Base-by-base conservation (phyloP, 2,888 invertebrate species). In the Coelopa pilipes region DNA sequence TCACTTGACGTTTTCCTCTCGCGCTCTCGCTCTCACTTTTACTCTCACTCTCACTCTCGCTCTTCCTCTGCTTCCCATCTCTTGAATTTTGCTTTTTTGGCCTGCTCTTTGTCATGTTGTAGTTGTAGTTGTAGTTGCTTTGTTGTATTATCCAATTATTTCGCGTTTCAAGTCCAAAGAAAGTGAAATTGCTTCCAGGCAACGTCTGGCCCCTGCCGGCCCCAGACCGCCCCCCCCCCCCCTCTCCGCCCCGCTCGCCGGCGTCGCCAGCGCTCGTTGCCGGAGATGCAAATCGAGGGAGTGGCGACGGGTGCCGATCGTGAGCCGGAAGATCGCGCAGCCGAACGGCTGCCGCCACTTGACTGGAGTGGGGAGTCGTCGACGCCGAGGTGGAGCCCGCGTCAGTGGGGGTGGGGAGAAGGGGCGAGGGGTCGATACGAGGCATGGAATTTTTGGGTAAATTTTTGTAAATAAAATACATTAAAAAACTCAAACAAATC, bases 131-230 rank as follows among this genome's bases (percentile, higher is more conserved):
- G 49, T 50, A 19, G 21, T 65, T 53, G 24, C 13, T 34, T 75
- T 72, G 45, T 47, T 69, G 49, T 68, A 57, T 63, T 69, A 72
- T 68, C n/a, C n/a, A 46, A 50, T 53, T 67, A 53, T 53, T 72
- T 49, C 73, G 69, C 66, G 73, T 80, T 82, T 82, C 83, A 83
- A 83, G 82, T 83, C 82, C 81, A 82, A 83, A 77, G 82, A 82
- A 82, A 82, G 82, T 82, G 82, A 82, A 82, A 82, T 79, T 82
- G 72, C 76, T 69, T 21, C n/a, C n/a, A n/a, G n/a, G n/a, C n/a
- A n/a, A n/a, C n/a, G n/a, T n/a, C n/a, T n/a, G n/a, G n/a, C n/a
- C n/a, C n/a, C n/a, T n/a, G n/a, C n/a, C n/a, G n/a, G n/a, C n/a
- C n/a, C n/a, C n/a, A n/a, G n/a, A n/a, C n/a, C n/a, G n/a, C n/a